A percentile compares a stretch with the other conserved stretches of the same genome.
Evolutionary conservation across 2,888 invertebrate genomes (phyloP).

Genomic region (Scaptomyza flava): DNA sequence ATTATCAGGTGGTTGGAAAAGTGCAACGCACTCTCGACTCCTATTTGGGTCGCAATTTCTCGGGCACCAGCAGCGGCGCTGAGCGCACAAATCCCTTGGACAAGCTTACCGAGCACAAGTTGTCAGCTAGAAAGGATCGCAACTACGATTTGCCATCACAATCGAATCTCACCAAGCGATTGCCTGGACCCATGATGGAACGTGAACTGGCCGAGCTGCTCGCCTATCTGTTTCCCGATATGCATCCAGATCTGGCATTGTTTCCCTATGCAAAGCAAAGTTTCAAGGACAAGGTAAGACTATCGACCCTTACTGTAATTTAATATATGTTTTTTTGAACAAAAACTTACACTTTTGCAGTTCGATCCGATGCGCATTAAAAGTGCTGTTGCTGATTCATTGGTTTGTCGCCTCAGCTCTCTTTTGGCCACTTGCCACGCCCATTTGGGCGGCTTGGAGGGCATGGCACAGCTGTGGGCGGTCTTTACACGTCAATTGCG

Average conservation of each 20-base stretch:
- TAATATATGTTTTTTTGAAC: neutral
- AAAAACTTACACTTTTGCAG: slow-evolving; percentile 81
- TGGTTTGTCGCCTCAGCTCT: slow-evolving; percentile 92
- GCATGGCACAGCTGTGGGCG: slow-evolving; percentile 96
- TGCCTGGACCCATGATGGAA: slow-evolving; percentile 92
- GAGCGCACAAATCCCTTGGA: slow-evolving; percentile 87
- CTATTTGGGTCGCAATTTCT: slow-evolving; percentile 81
- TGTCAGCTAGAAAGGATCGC: slow-evolving; percentile 83
- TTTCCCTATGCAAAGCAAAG: slow-evolving; percentile 85
- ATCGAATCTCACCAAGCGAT: slow-evolving; percentile 85
- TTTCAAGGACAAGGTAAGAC: slow-evolving; percentile 84
- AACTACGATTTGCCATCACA: slow-evolving; percentile 77
- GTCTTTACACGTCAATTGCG: slow-evolving; percentile 96
- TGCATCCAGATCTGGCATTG: slow-evolving; percentile 86
- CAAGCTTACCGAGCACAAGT: slow-evolving; percentile 90
- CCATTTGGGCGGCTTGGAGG: slow-evolving; percentile 89
- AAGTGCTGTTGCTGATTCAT: slow-evolving; percentile 91
- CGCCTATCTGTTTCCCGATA: slow-evolving; percentile 95
- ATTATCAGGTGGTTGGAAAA: slow-evolving; percentile 88
- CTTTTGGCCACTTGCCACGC: slow-evolving; percentile 90
- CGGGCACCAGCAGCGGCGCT: slow-evolving; percentile 85
- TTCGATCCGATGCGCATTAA: slow-evolving; percentile 87
- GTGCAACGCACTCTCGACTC: slow-evolving; percentile 68
- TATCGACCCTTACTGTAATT: neutral
- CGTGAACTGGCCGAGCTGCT: slow-evolving; percentile 91